These are phyloP conservation scores for Auanema sp. DNA, from an alignment of 2,888 invertebrate genomes.

Conservation along the genomic window DNA sequence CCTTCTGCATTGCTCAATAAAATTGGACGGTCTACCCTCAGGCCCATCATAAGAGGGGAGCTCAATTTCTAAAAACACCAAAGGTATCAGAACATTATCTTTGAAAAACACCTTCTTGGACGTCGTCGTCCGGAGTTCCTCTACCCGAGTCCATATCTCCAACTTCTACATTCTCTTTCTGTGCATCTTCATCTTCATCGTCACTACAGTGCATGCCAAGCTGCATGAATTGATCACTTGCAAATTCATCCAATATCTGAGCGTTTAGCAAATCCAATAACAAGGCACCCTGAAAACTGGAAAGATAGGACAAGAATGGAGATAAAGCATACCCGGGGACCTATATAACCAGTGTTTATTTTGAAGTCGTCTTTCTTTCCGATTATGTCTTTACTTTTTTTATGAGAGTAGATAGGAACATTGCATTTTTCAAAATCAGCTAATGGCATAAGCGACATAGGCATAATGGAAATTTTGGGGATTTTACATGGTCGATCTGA, in stretches of 20 bases:
- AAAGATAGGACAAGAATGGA: not conserved
- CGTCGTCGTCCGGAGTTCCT: conserved; percentile 1
- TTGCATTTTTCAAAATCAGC: conserved; percentile 65
- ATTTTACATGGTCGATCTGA: not conserved
- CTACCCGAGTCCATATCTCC: conserved; percentile 9
- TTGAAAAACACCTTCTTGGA: not conserved
- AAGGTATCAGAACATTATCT: not conserved
- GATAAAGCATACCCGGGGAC: conserved; percentile 15
- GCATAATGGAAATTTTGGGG: conserved; percentile 49
- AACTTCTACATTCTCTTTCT: not conserved
- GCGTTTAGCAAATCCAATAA: conserved; percentile 28
- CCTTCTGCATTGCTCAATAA: conserved; percentile 5
- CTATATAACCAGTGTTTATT: conserved; percentile 63
- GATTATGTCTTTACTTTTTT: conserved; percentile 59
- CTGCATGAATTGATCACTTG: conserved; percentile 1
- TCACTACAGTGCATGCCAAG: not conserved
- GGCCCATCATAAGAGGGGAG: conserved; percentile 1
- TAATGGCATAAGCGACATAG: conserved; percentile 63
- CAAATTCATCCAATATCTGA: conserved; percentile 17
- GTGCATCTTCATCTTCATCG: not conserved
- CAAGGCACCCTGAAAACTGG: conserved; percentile 21
- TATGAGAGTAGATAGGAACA: conserved; percentile 62
- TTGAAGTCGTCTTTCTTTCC: conserved; percentile 67
- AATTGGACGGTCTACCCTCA: conserved; percentile 6
- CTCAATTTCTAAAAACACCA: not conserved